A percentile compares a stretch with the other conserved stretches of the same genome.
phyloP scores from a whole-genome alignment of 2,888 invertebrate genomes.

The Acleris laterana region DNA sequence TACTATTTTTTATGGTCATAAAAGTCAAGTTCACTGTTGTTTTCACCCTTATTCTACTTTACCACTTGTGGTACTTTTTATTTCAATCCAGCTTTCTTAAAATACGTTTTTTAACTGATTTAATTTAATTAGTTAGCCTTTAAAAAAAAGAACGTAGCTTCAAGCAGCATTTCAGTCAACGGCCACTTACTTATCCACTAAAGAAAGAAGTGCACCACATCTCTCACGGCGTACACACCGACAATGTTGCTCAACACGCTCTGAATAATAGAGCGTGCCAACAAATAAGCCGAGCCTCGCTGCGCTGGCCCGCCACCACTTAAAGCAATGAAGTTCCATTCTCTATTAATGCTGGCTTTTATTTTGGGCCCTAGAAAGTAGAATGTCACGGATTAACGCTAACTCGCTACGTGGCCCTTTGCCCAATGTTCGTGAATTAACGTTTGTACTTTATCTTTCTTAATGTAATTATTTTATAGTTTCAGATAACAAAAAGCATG shows the following conservation, averaged over 20 bases:
- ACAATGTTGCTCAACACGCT: constrained; percentile 24
- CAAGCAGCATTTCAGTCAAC: too few species aligned
- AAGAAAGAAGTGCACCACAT: background rate
- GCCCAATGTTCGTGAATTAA: constrained; percentile 15
- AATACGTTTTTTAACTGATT: background rate
- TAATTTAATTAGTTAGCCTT: too few species aligned
- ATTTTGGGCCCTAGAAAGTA: constrained; percentile 34
- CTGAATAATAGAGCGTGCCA: constrained; percentile 40
- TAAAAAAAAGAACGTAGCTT: too few species aligned
- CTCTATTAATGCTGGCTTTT: constrained; percentile 41
- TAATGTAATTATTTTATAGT: constrained; percentile 29
- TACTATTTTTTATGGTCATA: constrained; percentile 5
- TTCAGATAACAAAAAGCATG: background rate
- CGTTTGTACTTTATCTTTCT: constrained; percentile 24
- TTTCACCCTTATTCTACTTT: too few species aligned
- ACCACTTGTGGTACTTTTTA: background rate
- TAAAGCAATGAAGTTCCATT: constrained; percentile 41
- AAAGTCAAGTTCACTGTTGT: too few species aligned
- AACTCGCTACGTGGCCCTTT: constrained; percentile 24
- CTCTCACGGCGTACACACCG: background rate
- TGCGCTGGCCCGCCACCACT: constrained; percentile 39
- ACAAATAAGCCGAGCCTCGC: constrained; percentile 35
- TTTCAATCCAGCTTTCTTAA: background rate
- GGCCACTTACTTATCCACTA: background rate
- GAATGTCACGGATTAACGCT: constrained; percentile 24